Percentiles rank a stretch among this genome's conserved stretches.
Evolutionary conservation across 2,113 vertebrate species (phyloP).

Genomic region (Hemichromis elongatus): DNA sequence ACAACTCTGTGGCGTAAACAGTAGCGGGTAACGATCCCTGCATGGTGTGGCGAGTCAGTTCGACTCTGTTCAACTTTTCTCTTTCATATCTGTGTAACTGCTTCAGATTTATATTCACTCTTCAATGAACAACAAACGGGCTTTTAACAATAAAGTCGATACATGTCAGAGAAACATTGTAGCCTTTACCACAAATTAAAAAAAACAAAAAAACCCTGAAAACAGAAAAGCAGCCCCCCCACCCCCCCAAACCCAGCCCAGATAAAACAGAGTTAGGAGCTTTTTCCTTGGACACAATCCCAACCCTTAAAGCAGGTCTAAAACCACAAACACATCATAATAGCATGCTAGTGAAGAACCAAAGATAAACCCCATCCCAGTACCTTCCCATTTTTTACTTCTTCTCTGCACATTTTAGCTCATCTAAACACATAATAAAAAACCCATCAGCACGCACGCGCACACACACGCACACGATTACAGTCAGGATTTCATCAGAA

Average conservation of each 20-base stretch:
- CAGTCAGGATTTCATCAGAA: not conserved
- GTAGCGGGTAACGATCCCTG: not conserved
- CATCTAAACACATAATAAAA: not conserved
- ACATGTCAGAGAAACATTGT: slow-evolving; percentile 15
- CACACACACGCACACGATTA: not conserved
- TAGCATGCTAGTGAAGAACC: slow-evolving; percentile 51
- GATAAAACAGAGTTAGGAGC: slow-evolving; percentile 10
- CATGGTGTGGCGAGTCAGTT: not conserved
- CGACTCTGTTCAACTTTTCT: not conserved
- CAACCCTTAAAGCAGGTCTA: slow-evolving; percentile 28
- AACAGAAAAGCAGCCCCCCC: not conserved
- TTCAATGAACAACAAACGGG: not conserved
- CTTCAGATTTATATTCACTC: not conserved
- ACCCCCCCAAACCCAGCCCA: not conserved
- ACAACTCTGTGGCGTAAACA: not conserved
- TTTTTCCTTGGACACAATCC: slow-evolving; percentile 15
- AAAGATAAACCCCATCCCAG: not conserved
- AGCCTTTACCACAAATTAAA: slow-evolving; percentile 35
- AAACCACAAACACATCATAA: slow-evolving; percentile 46
- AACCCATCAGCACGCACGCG: not conserved
- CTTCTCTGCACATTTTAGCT: not conserved
- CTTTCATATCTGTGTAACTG: not conserved
- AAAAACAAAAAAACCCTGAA: not conserved
- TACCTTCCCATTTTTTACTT: not conserved
- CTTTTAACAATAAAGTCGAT: slow-evolving; percentile 3